Evolutionary conservation across 2,113 vertebrate genomes (phyloP).

Genomic region (Caretta caretta): DNA sequence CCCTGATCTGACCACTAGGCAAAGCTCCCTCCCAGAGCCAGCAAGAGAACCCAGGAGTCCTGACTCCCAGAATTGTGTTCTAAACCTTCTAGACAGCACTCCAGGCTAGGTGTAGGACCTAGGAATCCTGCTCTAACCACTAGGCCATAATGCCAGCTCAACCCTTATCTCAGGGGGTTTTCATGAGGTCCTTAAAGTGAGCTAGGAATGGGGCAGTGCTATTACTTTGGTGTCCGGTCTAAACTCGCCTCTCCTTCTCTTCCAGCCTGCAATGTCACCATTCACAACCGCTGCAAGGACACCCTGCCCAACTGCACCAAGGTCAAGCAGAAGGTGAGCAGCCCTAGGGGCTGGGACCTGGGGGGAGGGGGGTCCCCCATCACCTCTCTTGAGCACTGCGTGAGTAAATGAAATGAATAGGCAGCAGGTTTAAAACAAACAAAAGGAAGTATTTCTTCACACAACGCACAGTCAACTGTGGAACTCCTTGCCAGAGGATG

Average conservation of each 20-base stretch:
- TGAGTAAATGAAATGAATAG: no score
- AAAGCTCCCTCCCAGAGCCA: neutral
- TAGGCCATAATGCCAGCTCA: neutral
- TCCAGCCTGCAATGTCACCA: slow-evolving; percentile 92
- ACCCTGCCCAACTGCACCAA: slow-evolving; percentile 92
- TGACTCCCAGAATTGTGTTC: neutral
- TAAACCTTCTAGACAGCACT: neutral
- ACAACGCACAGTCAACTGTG: no score
- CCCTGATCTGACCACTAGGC: neutral
- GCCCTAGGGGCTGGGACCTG: neutral
- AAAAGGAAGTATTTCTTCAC: no score
- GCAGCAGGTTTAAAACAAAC: no score
- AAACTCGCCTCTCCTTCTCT: slow-evolving; percentile 20
- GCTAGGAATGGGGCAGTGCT: rapidly evolving
- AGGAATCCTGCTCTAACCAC: neutral
- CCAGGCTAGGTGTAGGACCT: no score
- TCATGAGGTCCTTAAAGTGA: neutral
- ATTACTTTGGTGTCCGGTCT: rapidly evolving
- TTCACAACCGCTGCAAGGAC: slow-evolving; percentile 96
- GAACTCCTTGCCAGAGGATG: no score
- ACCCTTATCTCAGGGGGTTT: neutral
- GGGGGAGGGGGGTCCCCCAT: neutral
- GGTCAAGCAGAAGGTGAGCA: slow-evolving; percentile 94
- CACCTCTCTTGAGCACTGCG: neutral
- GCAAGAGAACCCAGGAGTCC: neutral